Conservation (phyloP, 2,888 invertebrate species). For the Polia nebulosa region DNA sequence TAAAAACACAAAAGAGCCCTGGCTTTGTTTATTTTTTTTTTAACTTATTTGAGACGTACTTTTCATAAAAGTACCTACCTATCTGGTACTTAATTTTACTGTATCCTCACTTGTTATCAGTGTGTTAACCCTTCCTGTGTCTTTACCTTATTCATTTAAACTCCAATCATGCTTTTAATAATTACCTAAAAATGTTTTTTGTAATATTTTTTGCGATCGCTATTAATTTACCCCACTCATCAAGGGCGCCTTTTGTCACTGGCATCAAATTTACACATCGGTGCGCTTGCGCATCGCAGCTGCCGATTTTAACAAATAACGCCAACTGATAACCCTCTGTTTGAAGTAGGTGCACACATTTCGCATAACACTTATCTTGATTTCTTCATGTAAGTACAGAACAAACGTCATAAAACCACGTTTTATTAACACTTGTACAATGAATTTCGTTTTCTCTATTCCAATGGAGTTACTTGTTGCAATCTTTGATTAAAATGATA, state of each 20-base stretch:
- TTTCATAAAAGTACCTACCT: background rate
- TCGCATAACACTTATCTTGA: slow-evolving; percentile 65
- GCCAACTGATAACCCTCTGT: slow-evolving; percentile 79
- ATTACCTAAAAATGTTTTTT: slow-evolving; percentile 47
- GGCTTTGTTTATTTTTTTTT: background rate
- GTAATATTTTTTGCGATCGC: slow-evolving; percentile 59
- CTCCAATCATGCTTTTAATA: slow-evolving; percentile 17
- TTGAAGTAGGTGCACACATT: slow-evolving; percentile 66
- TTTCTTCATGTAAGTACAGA: slow-evolving; percentile 57
- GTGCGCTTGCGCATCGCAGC: slow-evolving; percentile 81
- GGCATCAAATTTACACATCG: slow-evolving; percentile 81
- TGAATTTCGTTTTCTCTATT: slow-evolving; percentile 53
- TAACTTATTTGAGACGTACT: background rate
- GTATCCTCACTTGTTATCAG: background rate
- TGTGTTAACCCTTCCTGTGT: background rate
- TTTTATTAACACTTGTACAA: slow-evolving; percentile 54
- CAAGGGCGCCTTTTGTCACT: slow-evolving; percentile 83
- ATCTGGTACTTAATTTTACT: background rate
- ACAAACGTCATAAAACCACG: slow-evolving; percentile 58
- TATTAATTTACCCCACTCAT: slow-evolving; percentile 85
- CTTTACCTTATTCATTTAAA: background rate
- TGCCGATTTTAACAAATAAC: slow-evolving; percentile 85
- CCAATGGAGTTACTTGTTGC: slow-evolving; percentile 25
- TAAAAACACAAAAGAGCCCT: too few species aligned
- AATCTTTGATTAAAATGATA: slow-evolving; percentile 49